phyloP scores from a whole-genome alignment of 2,888 invertebrate species.

The Panopea generosa region DNA sequence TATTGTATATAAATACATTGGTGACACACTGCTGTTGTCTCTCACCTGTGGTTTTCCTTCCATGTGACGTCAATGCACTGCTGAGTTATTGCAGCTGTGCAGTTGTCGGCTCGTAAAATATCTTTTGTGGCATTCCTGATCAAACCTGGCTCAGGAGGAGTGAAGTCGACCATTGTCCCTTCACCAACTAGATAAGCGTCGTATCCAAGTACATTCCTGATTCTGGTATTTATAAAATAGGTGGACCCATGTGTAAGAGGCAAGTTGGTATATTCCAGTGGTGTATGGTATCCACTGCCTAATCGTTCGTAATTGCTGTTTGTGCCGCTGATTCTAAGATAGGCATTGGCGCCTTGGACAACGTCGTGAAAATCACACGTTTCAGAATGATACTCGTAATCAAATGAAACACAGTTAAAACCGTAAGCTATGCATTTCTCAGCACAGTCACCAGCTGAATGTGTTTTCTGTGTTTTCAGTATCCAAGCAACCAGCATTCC shows the following conservation, averaged over 20 bases:
- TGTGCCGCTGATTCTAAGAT: constrained; percentile 63
- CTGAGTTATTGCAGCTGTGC: constrained; percentile 68
- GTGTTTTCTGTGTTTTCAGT: constrained; percentile 43
- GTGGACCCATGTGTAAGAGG: constrained; percentile 62
- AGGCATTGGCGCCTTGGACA: constrained; percentile 65
- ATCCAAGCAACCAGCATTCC: constrained; percentile 65
- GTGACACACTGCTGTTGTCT: too few species aligned
- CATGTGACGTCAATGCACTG: constrained; percentile 65
- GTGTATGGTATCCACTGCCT: constrained; percentile 63
- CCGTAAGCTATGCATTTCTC: constrained; percentile 58
- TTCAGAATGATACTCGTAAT: constrained; percentile 68
- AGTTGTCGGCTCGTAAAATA: constrained; percentile 54
- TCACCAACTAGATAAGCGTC: constrained; percentile 57
- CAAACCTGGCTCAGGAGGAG: constrained; percentile 71
- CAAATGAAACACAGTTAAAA: constrained; percentile 70
- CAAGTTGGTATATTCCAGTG: constrained; percentile 58
- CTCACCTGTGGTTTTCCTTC: constrained; percentile 68
- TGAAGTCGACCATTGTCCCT: constrained; percentile 72
- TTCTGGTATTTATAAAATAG: constrained; percentile 68
- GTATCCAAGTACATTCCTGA: constrained; percentile 69
- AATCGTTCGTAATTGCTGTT: constrained; percentile 72
- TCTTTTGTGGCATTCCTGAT: constrained; percentile 54
- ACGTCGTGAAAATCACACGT: constrained; percentile 70
- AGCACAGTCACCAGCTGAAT: constrained; percentile 61
- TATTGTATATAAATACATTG: too few species aligned